phyloP scores from a whole-genome alignment of 2,113 vertebrate genomes.

The Narcine bancroftii region DNA sequence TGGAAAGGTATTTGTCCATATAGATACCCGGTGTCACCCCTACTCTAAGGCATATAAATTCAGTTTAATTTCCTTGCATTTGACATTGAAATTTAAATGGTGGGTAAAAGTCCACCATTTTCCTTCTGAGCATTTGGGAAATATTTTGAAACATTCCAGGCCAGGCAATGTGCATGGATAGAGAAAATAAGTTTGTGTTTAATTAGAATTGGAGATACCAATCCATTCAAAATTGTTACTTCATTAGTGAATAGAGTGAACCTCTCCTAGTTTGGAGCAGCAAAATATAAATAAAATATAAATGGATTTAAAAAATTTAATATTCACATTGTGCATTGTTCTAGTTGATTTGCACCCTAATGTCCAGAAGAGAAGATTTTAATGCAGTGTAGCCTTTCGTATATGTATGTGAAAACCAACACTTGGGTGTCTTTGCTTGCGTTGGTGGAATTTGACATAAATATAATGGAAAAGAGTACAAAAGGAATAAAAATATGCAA shows the following conservation, averaged over 20 bases:
- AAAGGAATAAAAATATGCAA: not conserved
- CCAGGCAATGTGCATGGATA: no score
- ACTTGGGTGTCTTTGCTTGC: no score
- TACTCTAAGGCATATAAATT: not conserved
- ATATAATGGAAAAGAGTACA: no score
- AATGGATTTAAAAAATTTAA: not conserved
- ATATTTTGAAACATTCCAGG: no score
- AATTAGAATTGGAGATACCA: not conserved
- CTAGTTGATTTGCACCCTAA: not conserved
- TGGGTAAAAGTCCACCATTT: not conserved
- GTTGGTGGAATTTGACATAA: not conserved
- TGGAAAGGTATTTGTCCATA: not conserved
- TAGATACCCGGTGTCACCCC: not conserved
- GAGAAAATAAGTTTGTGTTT: no score
- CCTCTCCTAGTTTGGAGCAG: not conserved
- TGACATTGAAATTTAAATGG: not conserved
- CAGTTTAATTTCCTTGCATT: not conserved
- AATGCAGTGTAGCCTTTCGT: not conserved
- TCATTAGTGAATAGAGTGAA: not conserved
- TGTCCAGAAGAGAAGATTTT: no score
- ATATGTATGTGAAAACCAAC: not conserved
- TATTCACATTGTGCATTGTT: not conserved
- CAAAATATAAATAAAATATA: not conserved
- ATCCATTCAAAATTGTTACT: not conserved
- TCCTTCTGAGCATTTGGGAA: not conserved